These are phyloP conservation scores for Drosophila mettleri DNA, from an alignment of 2,888 invertebrate species.

Conservation along the genomic window DNA sequence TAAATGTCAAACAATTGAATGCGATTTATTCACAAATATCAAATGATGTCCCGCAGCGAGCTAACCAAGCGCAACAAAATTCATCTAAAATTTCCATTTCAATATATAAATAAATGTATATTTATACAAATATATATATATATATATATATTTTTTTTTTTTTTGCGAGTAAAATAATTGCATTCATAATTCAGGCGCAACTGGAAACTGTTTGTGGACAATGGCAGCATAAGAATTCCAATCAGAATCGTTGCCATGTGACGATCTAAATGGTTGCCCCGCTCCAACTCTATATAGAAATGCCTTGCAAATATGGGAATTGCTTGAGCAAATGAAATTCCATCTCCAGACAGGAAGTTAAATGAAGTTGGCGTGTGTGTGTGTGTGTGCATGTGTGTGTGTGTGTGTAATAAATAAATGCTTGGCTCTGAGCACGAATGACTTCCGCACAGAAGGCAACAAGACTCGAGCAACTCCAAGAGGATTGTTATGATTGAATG, in stretches of 20 bases:
- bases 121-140: not conserved
- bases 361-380: too few species aligned
- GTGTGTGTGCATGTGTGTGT: too few species aligned
- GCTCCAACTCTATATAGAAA: too few species aligned
- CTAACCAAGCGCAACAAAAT: slow-evolving; percentile 1
- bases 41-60: not conserved
- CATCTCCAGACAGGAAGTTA: too few species aligned
- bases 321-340: not conserved
- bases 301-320: not conserved
- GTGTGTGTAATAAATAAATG: not conserved
- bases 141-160: not conserved
- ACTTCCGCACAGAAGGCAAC: not conserved
- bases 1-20: slow-evolving; percentile 10
- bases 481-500: slow-evolving; percentile 7
- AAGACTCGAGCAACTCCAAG: not conserved
- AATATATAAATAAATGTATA: too few species aligned
- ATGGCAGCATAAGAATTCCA: not conserved
- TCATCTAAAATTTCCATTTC: too few species aligned
- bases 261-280: too few species aligned
- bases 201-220: not conserved
- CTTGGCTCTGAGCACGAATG: not conserved
- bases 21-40: not conserved
- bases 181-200: too few species aligned
- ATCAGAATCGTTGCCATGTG: too few species aligned
- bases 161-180: too few species aligned